Conservation (phyloP, 2,888 invertebrate genomes). For the Amiota minor region DNA sequence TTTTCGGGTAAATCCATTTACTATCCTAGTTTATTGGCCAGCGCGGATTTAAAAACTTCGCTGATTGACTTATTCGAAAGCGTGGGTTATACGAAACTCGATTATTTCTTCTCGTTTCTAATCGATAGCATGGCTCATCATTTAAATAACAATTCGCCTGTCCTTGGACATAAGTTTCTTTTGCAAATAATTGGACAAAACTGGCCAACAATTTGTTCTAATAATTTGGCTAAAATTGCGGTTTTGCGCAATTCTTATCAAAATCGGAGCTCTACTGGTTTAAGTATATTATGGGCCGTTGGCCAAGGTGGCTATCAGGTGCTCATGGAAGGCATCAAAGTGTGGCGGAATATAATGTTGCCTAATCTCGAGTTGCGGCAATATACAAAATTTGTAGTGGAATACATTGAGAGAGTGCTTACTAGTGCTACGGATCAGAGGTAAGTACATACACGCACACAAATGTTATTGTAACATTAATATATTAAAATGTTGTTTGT, state of each 20-base stretch:
- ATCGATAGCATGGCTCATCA: constrained; percentile 82
- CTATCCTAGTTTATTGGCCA: constrained; percentile 68
- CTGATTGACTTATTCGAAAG: constrained; percentile 74
- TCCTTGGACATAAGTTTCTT: constrained; percentile 80
- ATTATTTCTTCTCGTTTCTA: constrained; percentile 82
- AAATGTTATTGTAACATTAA: constrained; percentile 9
- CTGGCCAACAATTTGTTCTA: constrained; percentile 78
- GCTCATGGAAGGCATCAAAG: constrained; percentile 80
- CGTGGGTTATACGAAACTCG: constrained; percentile 78
- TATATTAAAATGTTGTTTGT: not conserved
- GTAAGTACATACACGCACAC: constrained; percentile 16
- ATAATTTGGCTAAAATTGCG: constrained; percentile 78
- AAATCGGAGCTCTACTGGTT: constrained; percentile 82
- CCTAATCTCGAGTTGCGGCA: constrained; percentile 82
- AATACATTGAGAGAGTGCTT: constrained; percentile 75
- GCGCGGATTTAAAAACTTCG: constrained; percentile 53
- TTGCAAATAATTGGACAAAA: constrained; percentile 81
- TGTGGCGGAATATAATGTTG: constrained; percentile 84
- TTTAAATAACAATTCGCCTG: constrained; percentile 78
- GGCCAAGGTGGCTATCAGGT: constrained; percentile 82
- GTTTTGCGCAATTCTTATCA: constrained; percentile 83
- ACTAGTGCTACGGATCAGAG: constrained; percentile 50
- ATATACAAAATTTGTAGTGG: constrained; percentile 79
- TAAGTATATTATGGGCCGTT: constrained; percentile 84
- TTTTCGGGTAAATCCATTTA: constrained; percentile 65